Base-by-base conservation (phyloP, 2,797 vertebrate species). In the Buceros bicornis region DNA sequence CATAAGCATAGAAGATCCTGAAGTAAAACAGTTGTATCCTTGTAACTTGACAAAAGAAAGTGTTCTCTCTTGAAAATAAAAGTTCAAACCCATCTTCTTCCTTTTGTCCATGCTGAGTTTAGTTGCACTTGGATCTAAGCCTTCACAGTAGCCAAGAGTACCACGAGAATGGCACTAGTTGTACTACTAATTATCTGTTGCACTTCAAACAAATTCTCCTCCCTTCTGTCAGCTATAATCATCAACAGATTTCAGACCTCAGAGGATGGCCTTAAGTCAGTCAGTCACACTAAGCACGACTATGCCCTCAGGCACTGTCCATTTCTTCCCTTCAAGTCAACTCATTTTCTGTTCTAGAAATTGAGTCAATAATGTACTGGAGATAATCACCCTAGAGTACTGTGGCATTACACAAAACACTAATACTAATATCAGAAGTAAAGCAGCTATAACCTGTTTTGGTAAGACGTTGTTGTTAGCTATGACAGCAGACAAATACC, bases 31-130 rank as follows among this genome's bases (percentile, higher is more conserved):
- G 51, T 77, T 79, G 53, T 17, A 86, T 24, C 43, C 54, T 73
- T 90, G 67, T 47, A 91, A 58, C 33, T 24, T 8, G 3, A 65
- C 43, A 53, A 88, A 90, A 47, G 35, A 71, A 96, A 79, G 40
- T 14, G 17, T 60, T 48, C 43, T 47, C n/a, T 56, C 33, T 84
- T 64, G 33, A 92, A 71, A 95, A 94, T 92, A 96, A 97, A 96
- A 82, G n/a, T 57, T 89, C 61, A 95, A 96, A 96, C 26, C 18
- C 43, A 67, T 71, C 9, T 31, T 73, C 58, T 86, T 91, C 50
- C 53, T 78, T 74, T 74, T 66, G 50, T 90, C 89, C 29, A 29
- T 33, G 35, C 26, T 11, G 43, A 73, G 8, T 73, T 91, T 50
- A 87, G 50, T 5, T 47, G 65, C 29, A 43, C 17, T 37, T 57